These are phyloP conservation scores for Gobio gobio DNA, from an alignment of 2,113 vertebrate genomes.

Conservation along the genomic window DNA sequence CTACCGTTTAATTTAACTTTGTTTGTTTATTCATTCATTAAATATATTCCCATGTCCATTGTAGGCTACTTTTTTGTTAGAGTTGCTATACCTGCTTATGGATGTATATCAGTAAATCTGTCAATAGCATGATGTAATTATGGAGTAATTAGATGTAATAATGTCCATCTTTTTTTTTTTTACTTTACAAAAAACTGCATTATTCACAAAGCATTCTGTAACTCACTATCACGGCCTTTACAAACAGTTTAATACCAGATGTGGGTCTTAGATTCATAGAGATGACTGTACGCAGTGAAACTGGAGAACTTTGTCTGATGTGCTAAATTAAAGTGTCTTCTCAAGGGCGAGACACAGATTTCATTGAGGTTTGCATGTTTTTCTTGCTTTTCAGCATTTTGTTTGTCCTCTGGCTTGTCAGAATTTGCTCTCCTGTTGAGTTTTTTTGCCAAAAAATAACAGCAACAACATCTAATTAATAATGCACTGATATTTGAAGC, in stretches of 20 bases:
- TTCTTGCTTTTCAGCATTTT: constrained; percentile 16
- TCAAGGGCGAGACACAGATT: constrained; percentile 11
- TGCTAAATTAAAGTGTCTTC: constrained; percentile 35
- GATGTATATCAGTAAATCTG: neutral
- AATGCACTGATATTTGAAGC: constrained; percentile 10
- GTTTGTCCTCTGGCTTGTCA: neutral
- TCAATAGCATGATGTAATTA: neutral
- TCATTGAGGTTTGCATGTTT: neutral
- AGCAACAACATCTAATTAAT: neutral
- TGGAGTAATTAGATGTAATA: neutral
- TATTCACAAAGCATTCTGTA: neutral
- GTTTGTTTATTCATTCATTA: neutral
- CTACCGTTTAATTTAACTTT: neutral
- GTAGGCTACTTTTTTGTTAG: neutral
- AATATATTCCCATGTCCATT: neutral
- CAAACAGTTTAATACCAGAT: neutral
- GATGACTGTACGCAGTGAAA: constrained; percentile 35
- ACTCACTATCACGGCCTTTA: neutral
- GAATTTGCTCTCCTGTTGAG: neutral
- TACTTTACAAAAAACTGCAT: neutral
- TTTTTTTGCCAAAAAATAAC: neutral
- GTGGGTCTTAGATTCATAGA: neutral
- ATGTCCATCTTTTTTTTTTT: neutral
- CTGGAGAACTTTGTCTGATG: constrained; percentile 33
- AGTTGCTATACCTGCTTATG: no score